Base-by-base conservation (phyloP, 2,888 invertebrate species). In the Sycophila texana region DNA sequence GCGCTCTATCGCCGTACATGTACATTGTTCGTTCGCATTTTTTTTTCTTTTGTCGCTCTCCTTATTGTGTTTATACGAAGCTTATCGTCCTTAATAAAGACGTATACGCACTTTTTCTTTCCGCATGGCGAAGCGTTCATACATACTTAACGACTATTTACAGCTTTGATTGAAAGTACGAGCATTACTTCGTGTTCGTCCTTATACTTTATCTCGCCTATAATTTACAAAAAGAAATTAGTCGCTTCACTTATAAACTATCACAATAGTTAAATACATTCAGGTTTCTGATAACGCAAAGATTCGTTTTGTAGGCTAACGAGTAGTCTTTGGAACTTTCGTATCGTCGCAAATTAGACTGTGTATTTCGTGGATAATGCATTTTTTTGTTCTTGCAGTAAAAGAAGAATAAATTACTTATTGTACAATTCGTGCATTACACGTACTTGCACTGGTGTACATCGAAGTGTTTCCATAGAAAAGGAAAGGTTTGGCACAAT, bases 61-160 rank as follows among this genome's bases (percentile, higher is more conserved):
- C 73, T 61, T 78, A 53, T 60, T 30, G 16, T 65, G 12, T 58
- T 14, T 76, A 72, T 80, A 79, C 55, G 57, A 77, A 77, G 80
- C 80, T 63, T 75, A 77, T 73, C 60, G 71, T 51, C 61, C 57
- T 22, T 47, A n/a, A 76, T 14, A 26, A 22, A 73, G 68, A 75
- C 76, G 55, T 51, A 73, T n/a, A 55, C 63, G 57, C 51, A 14
- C 57, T 76, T 49, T 26, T 14, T 22, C 74, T 66, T 75, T 65
- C 77, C 76, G 82, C 74, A 83, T 81, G 80, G 82, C 83, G 82
- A 83, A 81, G 71, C 73, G 73, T 75, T 77, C 74, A 55, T 77
- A 81, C 77, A 70, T 67, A 79, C 61, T 78, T 82, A 83, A 83
- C 72, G 79, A 83, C 79, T 85, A 85, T 85, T 82, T 84, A 84